Evolutionary conservation across 2,888 invertebrate genomes (phyloP).

Genomic region (Mesorhabditis spiculigera): DNA sequence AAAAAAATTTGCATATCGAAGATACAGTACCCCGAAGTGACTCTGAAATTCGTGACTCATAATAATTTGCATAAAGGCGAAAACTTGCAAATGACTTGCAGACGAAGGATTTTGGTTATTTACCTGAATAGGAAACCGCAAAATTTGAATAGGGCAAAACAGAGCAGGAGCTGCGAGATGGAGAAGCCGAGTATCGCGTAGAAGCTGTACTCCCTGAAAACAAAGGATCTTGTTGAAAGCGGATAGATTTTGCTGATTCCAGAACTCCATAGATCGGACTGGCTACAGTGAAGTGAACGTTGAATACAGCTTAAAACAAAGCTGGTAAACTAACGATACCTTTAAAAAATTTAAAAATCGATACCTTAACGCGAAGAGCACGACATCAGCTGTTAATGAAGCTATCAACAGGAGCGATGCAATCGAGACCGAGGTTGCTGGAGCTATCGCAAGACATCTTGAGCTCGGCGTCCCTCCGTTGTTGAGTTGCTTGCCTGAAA

Average conservation of each 20-base stretch:
- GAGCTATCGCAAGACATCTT: neutral
- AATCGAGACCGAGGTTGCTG: neutral
- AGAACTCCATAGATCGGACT: neutral
- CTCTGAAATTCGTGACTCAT: no score
- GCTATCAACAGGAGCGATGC: neutral
- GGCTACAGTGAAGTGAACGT: neutral
- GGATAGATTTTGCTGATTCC: neutral
- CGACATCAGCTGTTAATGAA: neutral
- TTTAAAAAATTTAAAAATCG: neutral
- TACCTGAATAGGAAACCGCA: constrained; percentile 1
- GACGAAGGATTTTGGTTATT: neutral
- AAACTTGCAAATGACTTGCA: neutral
- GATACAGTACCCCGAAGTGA: no score
- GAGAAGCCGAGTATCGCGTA: constrained; percentile 5
- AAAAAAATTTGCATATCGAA: no score
- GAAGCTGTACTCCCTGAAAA: neutral
- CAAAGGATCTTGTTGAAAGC: neutral
- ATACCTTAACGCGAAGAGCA: neutral
- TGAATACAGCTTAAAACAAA: neutral
- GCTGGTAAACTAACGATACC: neutral
- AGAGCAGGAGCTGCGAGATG: constrained; percentile 11
- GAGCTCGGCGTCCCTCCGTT: neutral
- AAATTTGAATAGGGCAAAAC: neutral
- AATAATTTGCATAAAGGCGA: neutral
- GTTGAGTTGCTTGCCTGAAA: constrained; percentile 1